Evolutionary conservation across 2,888 invertebrate genomes (phyloP).

Genomic region (Bhutanitis thaidina): DNA sequence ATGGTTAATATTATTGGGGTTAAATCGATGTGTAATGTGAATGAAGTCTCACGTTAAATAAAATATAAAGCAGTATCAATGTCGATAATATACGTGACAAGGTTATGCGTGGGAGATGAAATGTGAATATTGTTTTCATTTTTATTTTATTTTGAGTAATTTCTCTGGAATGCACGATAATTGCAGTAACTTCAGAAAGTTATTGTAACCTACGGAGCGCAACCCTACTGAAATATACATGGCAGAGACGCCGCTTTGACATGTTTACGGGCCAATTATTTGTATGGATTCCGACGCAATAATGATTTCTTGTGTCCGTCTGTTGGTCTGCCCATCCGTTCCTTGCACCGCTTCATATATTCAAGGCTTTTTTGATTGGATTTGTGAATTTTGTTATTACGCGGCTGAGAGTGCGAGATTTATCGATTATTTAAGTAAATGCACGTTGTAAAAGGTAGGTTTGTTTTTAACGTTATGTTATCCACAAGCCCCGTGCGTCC

Average conservation of each 20-base stretch:
- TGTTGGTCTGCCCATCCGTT: slow-evolving; percentile 40
- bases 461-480: slow-evolving; percentile 17
- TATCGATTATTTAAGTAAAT: slow-evolving; percentile 42
- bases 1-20: no score
- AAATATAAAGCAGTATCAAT: no score
- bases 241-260: slow-evolving; percentile 77
- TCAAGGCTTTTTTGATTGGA: slow-evolving; percentile 53
- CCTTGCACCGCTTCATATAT: slow-evolving; percentile 44
- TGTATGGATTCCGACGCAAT: slow-evolving; percentile 77
- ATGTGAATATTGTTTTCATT: no score
- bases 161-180: no score
- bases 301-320: slow-evolving; percentile 75
- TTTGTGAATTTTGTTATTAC: slow-evolving; percentile 60
- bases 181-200: neutral
- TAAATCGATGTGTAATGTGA: no score
- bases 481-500: neutral
- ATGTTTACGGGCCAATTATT: slow-evolving; percentile 81
- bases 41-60: slow-evolving; percentile 2
- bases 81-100: no score
- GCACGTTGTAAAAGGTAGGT: slow-evolving; percentile 26
- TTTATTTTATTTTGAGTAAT: no score
- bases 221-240: slow-evolving; percentile 73
- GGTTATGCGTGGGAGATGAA: no score
- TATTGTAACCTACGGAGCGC: slow-evolving; percentile 14
- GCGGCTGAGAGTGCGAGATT: slow-evolving; percentile 48